Percentiles rank a stretch among this genome's conserved stretches.
phyloP scores from a whole-genome alignment of 2,888 invertebrate species.

The Tipula vernalis region DNA sequence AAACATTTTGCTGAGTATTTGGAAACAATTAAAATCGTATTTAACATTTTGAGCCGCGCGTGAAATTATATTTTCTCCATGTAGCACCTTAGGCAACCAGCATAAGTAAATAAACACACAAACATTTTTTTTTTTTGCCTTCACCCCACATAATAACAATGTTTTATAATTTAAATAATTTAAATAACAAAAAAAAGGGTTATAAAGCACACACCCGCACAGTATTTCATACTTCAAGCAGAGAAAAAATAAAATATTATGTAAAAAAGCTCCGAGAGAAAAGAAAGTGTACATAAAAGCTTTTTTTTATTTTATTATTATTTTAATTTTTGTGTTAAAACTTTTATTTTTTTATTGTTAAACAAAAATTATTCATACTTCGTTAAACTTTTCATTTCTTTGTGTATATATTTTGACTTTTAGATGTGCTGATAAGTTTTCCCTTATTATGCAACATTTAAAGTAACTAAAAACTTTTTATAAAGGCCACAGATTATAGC shows the following conservation, averaged over 20 bases:
- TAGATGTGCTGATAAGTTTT: neutral
- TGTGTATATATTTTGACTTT: neutral
- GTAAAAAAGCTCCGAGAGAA: neutral
- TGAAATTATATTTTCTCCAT: neutral
- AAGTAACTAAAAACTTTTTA: neutral
- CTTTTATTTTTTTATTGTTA: neutral
- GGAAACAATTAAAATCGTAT: neutral
- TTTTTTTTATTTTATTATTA: neutral
- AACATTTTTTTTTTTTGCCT: neutral
- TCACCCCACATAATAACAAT: neutral
- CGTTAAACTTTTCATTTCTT: neutral
- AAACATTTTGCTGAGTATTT: neutral
- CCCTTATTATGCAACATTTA: neutral
- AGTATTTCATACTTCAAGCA: neutral
- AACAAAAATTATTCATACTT: neutral
- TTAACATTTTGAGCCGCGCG: neutral
- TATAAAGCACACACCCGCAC: neutral
- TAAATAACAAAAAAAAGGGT: neutral
- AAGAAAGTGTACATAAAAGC: neutral
- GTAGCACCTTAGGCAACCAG: neutral
- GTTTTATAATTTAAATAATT: neutral
- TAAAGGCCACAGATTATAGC: neutral
- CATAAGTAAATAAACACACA: neutral
- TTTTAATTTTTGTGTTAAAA: neutral
- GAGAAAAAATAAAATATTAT: neutral